Base-by-base conservation (phyloP, 2,113 vertebrate genomes). In the Gymnobelideus leadbeateri region DNA sequence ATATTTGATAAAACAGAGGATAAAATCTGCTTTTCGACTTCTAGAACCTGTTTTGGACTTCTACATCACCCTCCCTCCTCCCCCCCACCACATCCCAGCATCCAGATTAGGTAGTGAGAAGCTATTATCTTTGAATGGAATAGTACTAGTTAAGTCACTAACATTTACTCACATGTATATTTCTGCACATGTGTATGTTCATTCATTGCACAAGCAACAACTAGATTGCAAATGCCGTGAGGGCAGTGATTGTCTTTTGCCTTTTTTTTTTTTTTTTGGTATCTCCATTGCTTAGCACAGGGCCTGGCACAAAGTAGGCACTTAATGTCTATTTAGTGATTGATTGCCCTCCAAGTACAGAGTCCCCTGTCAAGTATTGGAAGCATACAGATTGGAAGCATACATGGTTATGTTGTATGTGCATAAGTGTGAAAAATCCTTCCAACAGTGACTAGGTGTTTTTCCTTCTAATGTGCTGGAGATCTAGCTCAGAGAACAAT, bases 111-210 rank as follows among this genome's bases (percentile, higher is more conserved):
- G 89, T 53, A 93, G 95, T 97, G 50, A 93, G 94, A 96, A 95
- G 49, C 50, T 89, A 90, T 92, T 94, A 89, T 96, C 94, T 95
- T 97, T 97, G 51, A 92, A 96, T 94, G 54, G 95, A 96, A 95
- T 91, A 94, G 96, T 31, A 93, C 92, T 96, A 97, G 90, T 96
- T 94, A 92, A 50, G 31, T 92, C 92, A 91, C 68, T 49, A 95
- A 94, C 94, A 89, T 51, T 23, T 84, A 43, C 16, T 84, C n/a
- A 93, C 52, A 51, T 94, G 77, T 93, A 68, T 91, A 23, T 61
- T 61, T 31, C 14, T 46, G 90, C 84, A 84, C 12, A 37, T 68
- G 61, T 68, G 31, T 37, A n/a, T 37, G 8, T 84, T 77, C 16
- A 21, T 2, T 43, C 68, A 84, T 77, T n/a, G 14, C 61, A 37